Percentiles rank a stretch among this genome's conserved stretches.
Conservation (phyloP, 2,888 invertebrate genomes). For the Euclidia mi region DNA sequence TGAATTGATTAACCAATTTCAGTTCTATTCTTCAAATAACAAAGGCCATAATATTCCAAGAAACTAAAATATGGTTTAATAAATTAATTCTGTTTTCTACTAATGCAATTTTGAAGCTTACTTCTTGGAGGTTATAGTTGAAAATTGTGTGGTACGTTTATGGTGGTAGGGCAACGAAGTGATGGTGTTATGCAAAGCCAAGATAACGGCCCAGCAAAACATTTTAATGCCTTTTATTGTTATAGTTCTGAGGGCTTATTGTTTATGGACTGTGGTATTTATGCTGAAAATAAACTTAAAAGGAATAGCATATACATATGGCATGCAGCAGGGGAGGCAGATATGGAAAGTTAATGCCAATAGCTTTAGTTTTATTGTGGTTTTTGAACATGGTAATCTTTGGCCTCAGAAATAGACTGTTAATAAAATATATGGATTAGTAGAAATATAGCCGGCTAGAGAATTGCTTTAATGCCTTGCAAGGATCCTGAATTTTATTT, state of each 20-base stretch:
- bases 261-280: constrained; percentile 30
- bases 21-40: fast-evolving
- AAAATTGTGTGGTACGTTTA: constrained; percentile 7
- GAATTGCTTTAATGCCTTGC: too few species aligned
- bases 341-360: constrained; percentile 11
- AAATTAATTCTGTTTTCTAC: constrained; percentile 28
- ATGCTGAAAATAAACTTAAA: constrained; percentile 24
- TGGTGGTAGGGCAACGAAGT: constrained; percentile 28
- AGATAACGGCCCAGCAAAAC: constrained; percentile 44
- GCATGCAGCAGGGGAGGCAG: constrained; percentile 2
- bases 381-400: too few species aligned
- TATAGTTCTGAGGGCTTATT: constrained; percentile 43
- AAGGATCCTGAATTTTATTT: too few species aligned
- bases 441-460: too few species aligned
- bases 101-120: constrained; percentile 17
- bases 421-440: too few species aligned
- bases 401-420: too few species aligned
- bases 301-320: constrained; percentile 5
- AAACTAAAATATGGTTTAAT: constrained; percentile 14
- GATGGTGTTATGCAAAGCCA: constrained; percentile 52
- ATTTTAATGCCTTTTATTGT: constrained; percentile 53
- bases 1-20: neutral
- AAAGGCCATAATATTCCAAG: constrained; percentile 11
- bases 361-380: too few species aligned
- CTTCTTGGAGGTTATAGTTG: neutral